Evolutionary conservation across 1,140 invertebrate genomes (phyloP).

Genomic region (Bombus superbus): DNA sequence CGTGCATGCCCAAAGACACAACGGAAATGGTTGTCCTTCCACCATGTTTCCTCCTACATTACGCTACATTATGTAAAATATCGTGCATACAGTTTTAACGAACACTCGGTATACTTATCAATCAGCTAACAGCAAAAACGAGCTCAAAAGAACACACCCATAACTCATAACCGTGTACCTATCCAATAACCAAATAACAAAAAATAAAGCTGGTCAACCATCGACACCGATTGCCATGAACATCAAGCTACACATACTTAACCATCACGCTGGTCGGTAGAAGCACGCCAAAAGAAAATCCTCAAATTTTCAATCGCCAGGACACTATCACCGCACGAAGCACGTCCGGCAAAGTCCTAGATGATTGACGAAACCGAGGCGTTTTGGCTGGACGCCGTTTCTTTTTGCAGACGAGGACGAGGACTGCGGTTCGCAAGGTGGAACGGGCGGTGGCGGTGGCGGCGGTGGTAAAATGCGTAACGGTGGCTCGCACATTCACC

Average conservation of each 20-base stretch:
- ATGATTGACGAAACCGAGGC: constrained; percentile 2
- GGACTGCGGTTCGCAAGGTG: constrained; percentile 72
- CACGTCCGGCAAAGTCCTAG: not conserved
- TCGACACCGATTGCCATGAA: not conserved
- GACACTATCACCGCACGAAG: not conserved
- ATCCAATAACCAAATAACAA: not conserved
- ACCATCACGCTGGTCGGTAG: not conserved
- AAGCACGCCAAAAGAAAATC: not conserved
- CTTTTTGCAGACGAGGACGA: constrained; percentile 84
- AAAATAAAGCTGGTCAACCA: not conserved
- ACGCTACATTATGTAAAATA: not conserved
- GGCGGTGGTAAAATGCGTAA: constrained; percentile 80
- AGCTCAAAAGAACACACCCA: not conserved
- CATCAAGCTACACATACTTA: not conserved
- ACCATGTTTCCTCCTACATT: not conserved
- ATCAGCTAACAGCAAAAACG: not conserved
- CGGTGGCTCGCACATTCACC: constrained; percentile 94
- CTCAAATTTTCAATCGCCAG: not conserved
- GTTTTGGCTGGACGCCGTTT: constrained; percentile 9
- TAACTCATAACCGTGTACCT: not conserved
- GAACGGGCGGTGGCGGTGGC: constrained; percentile 66
- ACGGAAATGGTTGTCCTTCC: not conserved
- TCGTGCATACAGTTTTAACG: not conserved
- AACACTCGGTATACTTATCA: not conserved
- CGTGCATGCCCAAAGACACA: not conserved